Conservation (phyloP, 2,888 invertebrate genomes). For the Drosophila macrospina region DNA sequence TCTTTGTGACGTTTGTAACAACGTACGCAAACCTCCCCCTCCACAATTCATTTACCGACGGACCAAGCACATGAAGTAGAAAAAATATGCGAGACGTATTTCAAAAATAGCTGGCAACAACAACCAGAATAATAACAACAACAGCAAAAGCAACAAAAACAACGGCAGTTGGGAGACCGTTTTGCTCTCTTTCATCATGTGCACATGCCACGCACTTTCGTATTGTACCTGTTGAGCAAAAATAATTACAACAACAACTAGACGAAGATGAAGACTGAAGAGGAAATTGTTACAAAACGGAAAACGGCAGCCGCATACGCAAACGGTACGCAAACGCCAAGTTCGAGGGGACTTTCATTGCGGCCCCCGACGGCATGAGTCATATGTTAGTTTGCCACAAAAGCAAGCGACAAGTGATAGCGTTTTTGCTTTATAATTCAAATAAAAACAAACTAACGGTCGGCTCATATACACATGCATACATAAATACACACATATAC, state of each 20-base stretch:
- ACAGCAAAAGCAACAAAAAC: slow-evolving; percentile 5
- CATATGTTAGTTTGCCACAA: slow-evolving; percentile 37
- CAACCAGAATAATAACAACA: background rate
- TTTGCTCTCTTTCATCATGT: slow-evolving; percentile 33
- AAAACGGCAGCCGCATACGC: slow-evolving; percentile 28
- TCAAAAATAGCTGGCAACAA: slow-evolving; percentile 66
- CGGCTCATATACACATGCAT: slow-evolving; percentile 16
- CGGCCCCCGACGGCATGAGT: slow-evolving; percentile 51
- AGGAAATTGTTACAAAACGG: slow-evolving; percentile 57
- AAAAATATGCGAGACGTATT: slow-evolving; percentile 44
- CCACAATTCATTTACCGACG: slow-evolving; percentile 29
- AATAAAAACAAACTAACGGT: slow-evolving; percentile 66
- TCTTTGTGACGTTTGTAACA: slow-evolving; percentile 31
- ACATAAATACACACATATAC: slow-evolving; percentile 16
- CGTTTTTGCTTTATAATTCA: slow-evolving; percentile 46
- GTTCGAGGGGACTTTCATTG: slow-evolving; percentile 56
- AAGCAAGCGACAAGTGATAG: slow-evolving; percentile 40
- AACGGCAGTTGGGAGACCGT: slow-evolving; percentile 11
- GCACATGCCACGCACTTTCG: slow-evolving; percentile 36
- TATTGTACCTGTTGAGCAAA: slow-evolving; percentile 74
- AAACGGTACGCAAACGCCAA: slow-evolving; percentile 36
- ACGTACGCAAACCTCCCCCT: background rate
- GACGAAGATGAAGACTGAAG: slow-evolving; percentile 11
- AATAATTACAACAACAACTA: slow-evolving; percentile 57
- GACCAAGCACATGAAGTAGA: slow-evolving; percentile 18